Conservation (phyloP, 2,888 invertebrate species). For the Petrolisthes manimaculis region DNA sequence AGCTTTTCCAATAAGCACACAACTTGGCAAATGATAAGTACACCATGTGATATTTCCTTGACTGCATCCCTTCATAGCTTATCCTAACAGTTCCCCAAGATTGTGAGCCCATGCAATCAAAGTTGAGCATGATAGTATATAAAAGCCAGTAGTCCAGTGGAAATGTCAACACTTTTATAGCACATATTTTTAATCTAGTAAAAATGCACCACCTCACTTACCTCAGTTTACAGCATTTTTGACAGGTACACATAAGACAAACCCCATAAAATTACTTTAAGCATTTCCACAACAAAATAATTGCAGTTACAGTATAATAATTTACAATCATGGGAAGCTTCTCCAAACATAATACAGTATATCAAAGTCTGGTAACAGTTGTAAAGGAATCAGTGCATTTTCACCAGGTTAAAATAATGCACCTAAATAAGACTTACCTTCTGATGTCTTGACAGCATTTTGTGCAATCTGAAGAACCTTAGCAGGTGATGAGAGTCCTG, state of each 20-base stretch:
- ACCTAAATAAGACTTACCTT: conserved; percentile 44
- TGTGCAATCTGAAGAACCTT: conserved; percentile 62
- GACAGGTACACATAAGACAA: too few species aligned
- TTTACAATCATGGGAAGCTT: too few species aligned
- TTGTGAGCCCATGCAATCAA: neutral
- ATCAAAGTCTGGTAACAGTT: neutral
- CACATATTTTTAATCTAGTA: too few species aligned
- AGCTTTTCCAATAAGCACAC: neutral
- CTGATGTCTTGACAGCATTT: conserved; percentile 55
- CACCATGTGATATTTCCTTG: conserved; percentile 2
- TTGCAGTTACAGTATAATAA: too few species aligned
- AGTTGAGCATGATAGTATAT: neutral
- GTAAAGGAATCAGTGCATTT: neutral
- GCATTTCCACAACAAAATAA: too few species aligned
- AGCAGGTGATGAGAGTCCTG: conserved; percentile 58
- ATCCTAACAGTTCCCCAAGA: conserved; percentile 9
- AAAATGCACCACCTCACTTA: too few species aligned
- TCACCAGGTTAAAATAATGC: too few species aligned
- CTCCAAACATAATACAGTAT: neutral
- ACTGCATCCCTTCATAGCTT: conserved; percentile 10
- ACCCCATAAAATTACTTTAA: too few species aligned
- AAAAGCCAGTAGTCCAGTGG: neutral
- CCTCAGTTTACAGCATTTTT: too few species aligned
- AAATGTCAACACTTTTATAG: neutral
- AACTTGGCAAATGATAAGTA: neutral